Evolutionary conservation across 2,888 invertebrate genomes (phyloP).

Genomic region (Drosophila setosimentum): DNA sequence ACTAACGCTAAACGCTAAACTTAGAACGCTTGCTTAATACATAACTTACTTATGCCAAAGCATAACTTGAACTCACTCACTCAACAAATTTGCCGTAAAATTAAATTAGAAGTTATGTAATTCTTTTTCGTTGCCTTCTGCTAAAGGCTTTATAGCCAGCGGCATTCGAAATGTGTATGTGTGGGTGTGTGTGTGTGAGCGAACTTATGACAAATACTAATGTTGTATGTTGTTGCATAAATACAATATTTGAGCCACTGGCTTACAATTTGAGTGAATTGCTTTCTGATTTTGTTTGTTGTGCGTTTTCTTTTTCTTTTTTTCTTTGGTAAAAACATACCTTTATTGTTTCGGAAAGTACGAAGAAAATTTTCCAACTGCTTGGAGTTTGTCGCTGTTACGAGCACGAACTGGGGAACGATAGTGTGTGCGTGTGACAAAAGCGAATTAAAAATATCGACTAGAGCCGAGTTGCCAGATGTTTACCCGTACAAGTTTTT

Average conservation of each 20-base stretch:
- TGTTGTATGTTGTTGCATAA: slow-evolving; percentile 54
- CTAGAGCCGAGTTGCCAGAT: slow-evolving; percentile 35
- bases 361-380: slow-evolving; percentile 73
- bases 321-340: slow-evolving; percentile 66
- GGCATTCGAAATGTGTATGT: slow-evolving; percentile 43
- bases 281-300: slow-evolving; percentile 39
- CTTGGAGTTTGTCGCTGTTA: slow-evolving; percentile 53
- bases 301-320: slow-evolving; percentile 5
- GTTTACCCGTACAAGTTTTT: neutral
- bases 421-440: slow-evolving; percentile 34
- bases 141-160: slow-evolving; percentile 57
- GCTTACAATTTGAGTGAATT: slow-evolving; percentile 51
- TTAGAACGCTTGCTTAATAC: slow-evolving; percentile 42
- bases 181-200: slow-evolving; percentile 33
- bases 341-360: slow-evolving; percentile 77
- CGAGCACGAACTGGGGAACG: slow-evolving; percentile 60
- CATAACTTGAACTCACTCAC: slow-evolving; percentile 41
- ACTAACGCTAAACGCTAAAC: slow-evolving; percentile 53
- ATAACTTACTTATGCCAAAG: slow-evolving; percentile 64
- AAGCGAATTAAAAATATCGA: slow-evolving; percentile 40
- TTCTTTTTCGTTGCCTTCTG: slow-evolving; percentile 67
- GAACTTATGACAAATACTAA: slow-evolving; percentile 59
- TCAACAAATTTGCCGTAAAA: slow-evolving; percentile 40
- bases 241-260: slow-evolving; percentile 43
- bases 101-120: slow-evolving; percentile 71